A percentile compares a stretch with the other conserved stretches of the same genome.
Evolutionary conservation across 2,113 vertebrate genomes (phyloP).

Genomic region (Aegithalos caudatus): DNA sequence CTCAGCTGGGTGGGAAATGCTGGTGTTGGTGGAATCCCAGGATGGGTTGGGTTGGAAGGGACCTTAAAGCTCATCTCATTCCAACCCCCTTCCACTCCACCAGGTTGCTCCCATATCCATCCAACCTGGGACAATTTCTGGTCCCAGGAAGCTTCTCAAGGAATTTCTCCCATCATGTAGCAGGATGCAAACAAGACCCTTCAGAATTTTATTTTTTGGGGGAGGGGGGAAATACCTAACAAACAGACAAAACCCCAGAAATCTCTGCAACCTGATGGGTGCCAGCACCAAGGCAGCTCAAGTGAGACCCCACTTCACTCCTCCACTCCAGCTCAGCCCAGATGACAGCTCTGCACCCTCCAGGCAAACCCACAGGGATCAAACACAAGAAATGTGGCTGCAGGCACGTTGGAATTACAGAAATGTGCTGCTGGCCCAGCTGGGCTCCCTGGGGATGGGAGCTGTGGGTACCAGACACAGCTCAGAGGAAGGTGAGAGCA

Average conservation of each 20-base stretch:
- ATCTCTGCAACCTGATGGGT: background rate
- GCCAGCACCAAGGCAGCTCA: background rate
- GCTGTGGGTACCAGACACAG: background rate
- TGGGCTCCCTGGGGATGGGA: background rate
- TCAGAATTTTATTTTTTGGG: background rate
- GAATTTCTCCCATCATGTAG: background rate
- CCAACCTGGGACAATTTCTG: background rate
- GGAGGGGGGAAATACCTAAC: fast-evolving
- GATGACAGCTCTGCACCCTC: background rate
- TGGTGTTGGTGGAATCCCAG: background rate
- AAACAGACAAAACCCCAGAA: background rate
- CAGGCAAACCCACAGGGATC: fast-evolving
- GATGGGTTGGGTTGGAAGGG: background rate
- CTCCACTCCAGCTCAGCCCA: fast-evolving
- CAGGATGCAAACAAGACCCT: background rate
- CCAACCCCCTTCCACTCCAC: background rate
- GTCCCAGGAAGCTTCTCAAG: background rate
- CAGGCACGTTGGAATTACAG: fast-evolving
- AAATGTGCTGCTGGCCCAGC: background rate
- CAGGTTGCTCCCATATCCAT: background rate
- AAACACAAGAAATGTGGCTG: fast-evolving
- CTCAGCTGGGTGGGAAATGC: background rate
- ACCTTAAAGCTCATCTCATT: background rate
- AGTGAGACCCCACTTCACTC: background rate
- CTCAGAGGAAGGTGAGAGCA: background rate